Base-by-base conservation (phyloP, 2,888 invertebrate species). In the Napeogenes sylphis region DNA sequence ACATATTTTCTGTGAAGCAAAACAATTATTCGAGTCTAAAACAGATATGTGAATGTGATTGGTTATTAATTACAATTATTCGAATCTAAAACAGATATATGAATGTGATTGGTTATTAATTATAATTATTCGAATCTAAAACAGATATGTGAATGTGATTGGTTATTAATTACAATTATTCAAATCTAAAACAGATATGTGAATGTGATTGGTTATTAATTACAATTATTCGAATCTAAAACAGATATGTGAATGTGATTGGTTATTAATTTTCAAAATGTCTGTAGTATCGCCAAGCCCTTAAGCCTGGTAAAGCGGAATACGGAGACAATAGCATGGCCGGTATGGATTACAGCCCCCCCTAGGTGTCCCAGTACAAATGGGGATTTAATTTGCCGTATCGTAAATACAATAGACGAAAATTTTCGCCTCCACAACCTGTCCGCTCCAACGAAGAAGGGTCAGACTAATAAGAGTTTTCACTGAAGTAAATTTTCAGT, bases 371-470 rank as follows among this genome's bases (percentile, higher is more conserved):
- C 76, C 78, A 77, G 76, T 78, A 81, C 82, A 83, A 84, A 85
- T 84, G 84, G 83, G 82, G 84, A 82, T 85, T 86, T 87, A 87
- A 87, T 87, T 88, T 85, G 79, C 84, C 80, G 83, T 82, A 80
- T 82, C 80, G 79, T 82, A 81, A 83, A 84, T 81, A 86, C 86
- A 86, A 85, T 83, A 76, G 79, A 71, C 75, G 80, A 75, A 75
- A 80, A 82, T 84, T 83, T 81, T 82, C 70, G 74, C 75, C 68
- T 71, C 73, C 73, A 72, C 67, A 71, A 72, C 77, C 71, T 75
- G 75, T 79, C 81, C 74, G 74, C 66, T 64, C 61, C 59, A 68
- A 64, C 66, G 68, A 67, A 66, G 70, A 68, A 61, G 72, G 75
- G 72, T 71, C 72, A 72, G 61, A 60, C 62, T 68, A 69, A 68